Conservation (phyloP, 2,888 invertebrate genomes). For the Hipparchia semele region DNA sequence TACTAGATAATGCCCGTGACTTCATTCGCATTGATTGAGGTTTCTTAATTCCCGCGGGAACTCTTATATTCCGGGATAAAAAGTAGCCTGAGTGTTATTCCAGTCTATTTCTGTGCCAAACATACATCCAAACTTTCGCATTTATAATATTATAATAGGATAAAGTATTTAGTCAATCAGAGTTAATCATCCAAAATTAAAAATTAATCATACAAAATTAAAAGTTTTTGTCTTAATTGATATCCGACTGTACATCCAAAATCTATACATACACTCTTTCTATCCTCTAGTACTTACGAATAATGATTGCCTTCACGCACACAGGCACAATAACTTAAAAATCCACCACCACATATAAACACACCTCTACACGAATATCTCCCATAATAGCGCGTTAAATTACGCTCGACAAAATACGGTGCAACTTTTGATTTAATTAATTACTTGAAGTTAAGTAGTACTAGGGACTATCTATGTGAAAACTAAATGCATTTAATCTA, state of each 20-base stretch:
- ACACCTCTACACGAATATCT: constrained; percentile 37
- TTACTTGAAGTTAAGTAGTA: background rate
- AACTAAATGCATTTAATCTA: no score
- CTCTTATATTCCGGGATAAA: no score
- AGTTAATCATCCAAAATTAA: background rate
- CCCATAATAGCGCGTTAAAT: constrained; percentile 44
- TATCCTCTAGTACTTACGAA: constrained; percentile 76
- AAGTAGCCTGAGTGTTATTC: no score
- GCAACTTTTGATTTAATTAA: constrained; percentile 35
- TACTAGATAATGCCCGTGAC: no score
- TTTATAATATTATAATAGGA: no score
- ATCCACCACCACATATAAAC: constrained; percentile 36
- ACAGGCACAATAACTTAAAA: constrained; percentile 36
- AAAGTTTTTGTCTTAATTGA: background rate
- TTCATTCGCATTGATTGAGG: no score
- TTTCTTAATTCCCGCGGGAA: no score
- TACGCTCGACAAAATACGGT: constrained; percentile 42
- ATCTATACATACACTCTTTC: constrained; percentile 55
- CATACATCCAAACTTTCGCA: no score
- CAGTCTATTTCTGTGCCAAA: no score
- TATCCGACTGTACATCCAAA: constrained; percentile 45
- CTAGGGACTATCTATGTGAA: no score
- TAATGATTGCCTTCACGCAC: constrained; percentile 65
- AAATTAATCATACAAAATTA: background rate
- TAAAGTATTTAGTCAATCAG: no score